Evolutionary conservation across 2,797 vertebrate genomes (phyloP).

Genomic region (Ataeniobius toweri): DNA sequence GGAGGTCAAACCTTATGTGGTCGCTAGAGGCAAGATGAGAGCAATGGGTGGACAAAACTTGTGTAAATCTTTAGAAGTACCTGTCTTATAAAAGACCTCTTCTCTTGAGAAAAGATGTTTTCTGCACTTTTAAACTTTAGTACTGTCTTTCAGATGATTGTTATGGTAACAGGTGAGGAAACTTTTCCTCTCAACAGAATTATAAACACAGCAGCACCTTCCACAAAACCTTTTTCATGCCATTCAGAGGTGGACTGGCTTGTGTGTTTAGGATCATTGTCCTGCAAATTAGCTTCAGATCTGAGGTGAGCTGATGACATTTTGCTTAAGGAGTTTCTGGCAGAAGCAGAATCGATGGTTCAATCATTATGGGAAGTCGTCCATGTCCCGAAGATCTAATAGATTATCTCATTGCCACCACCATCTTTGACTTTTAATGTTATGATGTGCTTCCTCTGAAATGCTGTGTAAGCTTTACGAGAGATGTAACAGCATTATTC

Average conservation of each 20-base stretch:
- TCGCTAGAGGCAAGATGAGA: conserved; percentile 13
- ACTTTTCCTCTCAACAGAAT: neutral
- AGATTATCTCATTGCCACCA: neutral
- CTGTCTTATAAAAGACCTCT: conserved; percentile 2
- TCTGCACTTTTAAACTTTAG: neutral
- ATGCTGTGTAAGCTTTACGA: too few relatives aligned
- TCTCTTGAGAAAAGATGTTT: neutral
- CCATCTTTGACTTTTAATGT: neutral
- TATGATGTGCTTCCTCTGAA: neutral
- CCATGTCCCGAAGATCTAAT: neutral
- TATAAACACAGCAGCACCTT: neutral
- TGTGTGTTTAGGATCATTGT: neutral
- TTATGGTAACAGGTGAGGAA: neutral
- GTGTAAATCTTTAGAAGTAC: conserved; percentile 13
- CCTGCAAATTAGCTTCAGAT: neutral
- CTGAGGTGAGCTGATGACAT: neutral
- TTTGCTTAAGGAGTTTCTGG: neutral
- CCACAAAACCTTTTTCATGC: neutral
- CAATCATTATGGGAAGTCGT: neutral
- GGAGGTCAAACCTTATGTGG: conserved; percentile 25
- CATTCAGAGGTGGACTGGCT: too few relatives aligned
- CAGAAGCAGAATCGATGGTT: neutral
- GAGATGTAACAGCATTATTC: neutral
- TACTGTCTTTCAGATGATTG: neutral
- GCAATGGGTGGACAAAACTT: conserved; percentile 1